phyloP scores from a whole-genome alignment of 2,113 vertebrate species.

The Loxodonta africana region DNA sequence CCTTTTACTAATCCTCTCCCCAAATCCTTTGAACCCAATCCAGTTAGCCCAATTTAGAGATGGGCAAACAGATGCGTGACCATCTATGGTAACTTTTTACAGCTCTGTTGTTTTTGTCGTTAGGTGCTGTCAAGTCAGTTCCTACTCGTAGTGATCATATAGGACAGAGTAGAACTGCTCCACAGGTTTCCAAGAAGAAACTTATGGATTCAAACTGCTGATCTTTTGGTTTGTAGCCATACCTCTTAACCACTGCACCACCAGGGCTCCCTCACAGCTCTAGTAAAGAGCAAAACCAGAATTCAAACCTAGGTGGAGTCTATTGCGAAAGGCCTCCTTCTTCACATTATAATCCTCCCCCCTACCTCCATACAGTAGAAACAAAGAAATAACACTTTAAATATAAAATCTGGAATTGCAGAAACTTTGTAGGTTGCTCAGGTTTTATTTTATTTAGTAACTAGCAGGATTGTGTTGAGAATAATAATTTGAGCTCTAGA shows the following conservation, averaged over 20 bases:
- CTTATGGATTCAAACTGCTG: too few species aligned
- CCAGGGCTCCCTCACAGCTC: background rate
- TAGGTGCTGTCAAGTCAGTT: too few species aligned
- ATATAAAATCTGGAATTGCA: background rate
- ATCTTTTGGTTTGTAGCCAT: too few species aligned
- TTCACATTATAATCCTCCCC: background rate
- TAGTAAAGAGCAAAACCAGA: background rate
- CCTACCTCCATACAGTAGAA: accelerated
- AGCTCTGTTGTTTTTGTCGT: background rate
- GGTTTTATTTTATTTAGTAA: background rate
- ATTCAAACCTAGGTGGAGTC: background rate
- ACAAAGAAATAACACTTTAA: background rate
- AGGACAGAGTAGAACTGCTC: too few species aligned
- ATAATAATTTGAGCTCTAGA: background rate
- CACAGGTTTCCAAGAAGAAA: too few species aligned
- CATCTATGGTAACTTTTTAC: background rate
- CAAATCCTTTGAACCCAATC: background rate
- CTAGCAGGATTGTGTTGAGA: background rate
- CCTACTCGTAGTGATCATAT: too few species aligned
- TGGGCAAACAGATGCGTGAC: background rate
- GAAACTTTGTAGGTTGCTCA: accelerated
- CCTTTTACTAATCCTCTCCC: background rate
- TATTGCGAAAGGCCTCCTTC: background rate
- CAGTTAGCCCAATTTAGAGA: background rate
- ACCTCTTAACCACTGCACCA: too few species aligned